Percentiles rank a stretch among this genome's conserved stretches.
Conservation (phyloP, 1,140 invertebrate species). For the Heliothis virescens region DNA sequence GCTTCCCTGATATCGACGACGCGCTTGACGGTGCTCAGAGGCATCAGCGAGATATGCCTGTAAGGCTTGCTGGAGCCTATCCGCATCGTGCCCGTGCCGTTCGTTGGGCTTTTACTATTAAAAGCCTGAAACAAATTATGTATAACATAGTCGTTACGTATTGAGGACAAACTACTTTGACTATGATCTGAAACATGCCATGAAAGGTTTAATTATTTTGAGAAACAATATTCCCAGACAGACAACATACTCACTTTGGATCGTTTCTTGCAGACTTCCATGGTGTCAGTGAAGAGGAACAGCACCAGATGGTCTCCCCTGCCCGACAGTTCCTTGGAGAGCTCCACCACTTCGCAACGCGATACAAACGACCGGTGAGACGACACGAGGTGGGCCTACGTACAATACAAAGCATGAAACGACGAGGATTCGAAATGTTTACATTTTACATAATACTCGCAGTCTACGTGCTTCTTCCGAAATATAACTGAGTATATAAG, state of each 20-base stretch:
- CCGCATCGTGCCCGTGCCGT: slow-evolving; percentile 87
- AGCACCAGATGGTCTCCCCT: slow-evolving; percentile 95
- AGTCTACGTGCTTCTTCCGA: not conserved
- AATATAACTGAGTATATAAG: no score
- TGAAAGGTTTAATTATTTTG: no score
- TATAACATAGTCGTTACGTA: not conserved
- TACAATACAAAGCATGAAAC: slow-evolving; percentile 45
- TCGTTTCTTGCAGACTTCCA: slow-evolving; percentile 96
- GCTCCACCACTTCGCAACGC: slow-evolving; percentile 95
- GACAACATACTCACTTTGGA: slow-evolving; percentile 88
- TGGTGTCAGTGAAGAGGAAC: slow-evolving; percentile 97
- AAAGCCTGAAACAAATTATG: slow-evolving; percentile 84
- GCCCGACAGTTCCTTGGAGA: slow-evolving; percentile 94
- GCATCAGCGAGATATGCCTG: slow-evolving; percentile 96
- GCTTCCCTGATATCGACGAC: slow-evolving; percentile 96
- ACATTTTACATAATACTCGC: no score
- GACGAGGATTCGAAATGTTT: not conserved
- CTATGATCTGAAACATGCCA: no score
- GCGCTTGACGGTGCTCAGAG: slow-evolving; percentile 94
- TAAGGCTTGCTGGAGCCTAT: slow-evolving; percentile 92
- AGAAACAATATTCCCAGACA: no score
- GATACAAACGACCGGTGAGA: slow-evolving; percentile 96
- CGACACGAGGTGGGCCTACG: slow-evolving; percentile 93
- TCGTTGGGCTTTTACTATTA: slow-evolving; percentile 91
- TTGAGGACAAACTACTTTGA: no score